Percentiles rank a stretch among this genome's conserved stretches.
Evolutionary conservation across 2,113 vertebrate genomes (phyloP).

Genomic region (Ellobius talpinus): DNA sequence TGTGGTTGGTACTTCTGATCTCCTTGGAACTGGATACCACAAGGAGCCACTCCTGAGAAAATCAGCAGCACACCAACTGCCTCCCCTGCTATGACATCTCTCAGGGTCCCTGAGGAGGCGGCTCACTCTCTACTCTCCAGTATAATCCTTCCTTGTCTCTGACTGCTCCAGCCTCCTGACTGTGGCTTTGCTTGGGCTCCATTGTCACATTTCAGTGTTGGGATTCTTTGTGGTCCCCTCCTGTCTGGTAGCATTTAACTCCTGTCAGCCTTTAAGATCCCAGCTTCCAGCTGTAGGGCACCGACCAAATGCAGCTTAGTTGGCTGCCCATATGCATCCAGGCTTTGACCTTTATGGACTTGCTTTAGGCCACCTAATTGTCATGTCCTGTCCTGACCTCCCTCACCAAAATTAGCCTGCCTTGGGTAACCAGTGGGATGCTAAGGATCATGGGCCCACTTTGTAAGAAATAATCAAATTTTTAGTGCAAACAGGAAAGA

Average conservation of each 20-base stretch:
- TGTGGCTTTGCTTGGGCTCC: background rate
- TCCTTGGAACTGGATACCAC: slow-evolving; percentile 16
- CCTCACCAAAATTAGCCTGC: slow-evolving; percentile 31
- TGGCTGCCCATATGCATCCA: slow-evolving; percentile 24
- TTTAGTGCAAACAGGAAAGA: slow-evolving; percentile 9
- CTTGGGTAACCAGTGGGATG: background rate
- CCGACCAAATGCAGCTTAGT: background rate
- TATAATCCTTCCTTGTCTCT: background rate
- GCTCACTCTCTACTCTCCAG: background rate
- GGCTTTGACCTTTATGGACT: slow-evolving; percentile 42
- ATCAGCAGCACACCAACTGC: slow-evolving; percentile 43
- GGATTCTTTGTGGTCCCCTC: slow-evolving; percentile 53
- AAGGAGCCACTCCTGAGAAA: slow-evolving; percentile 24
- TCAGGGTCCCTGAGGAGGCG: background rate
- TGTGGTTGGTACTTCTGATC: slow-evolving; percentile 1
- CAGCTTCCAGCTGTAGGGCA: slow-evolving; percentile 45
- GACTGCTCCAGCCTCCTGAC: background rate
- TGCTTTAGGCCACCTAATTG: slow-evolving; percentile 36
- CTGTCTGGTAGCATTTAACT: slow-evolving; percentile 29
- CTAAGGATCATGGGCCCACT: background rate
- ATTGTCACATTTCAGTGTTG: background rate
- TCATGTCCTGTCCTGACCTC: background rate
- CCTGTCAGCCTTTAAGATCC: slow-evolving; percentile 60
- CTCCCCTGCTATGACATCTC: background rate
- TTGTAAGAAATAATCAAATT: background rate